A percentile compares a stretch with the other conserved stretches of the same genome.
Conservation (phyloP, 1,140 invertebrate genomes). For the Neodiprion pinetum region DNA sequence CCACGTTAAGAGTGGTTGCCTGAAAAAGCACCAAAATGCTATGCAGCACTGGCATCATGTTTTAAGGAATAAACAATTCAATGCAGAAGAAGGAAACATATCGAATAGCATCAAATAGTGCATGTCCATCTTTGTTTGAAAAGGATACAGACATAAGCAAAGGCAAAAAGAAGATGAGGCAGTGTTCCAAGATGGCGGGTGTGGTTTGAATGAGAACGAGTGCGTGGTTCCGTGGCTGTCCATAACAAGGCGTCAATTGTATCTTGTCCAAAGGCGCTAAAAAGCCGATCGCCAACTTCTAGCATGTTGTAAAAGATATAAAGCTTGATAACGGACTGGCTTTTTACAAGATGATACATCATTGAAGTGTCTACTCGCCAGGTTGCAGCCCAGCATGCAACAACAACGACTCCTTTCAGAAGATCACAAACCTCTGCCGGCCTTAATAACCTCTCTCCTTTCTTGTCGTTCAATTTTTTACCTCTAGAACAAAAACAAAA, state of each 20-base stretch:
- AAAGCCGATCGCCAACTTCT: conserved; percentile 94
- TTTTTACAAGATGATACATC: conserved; percentile 98
- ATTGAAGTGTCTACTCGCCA: conserved; percentile 96
- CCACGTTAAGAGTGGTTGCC: conserved; percentile 97
- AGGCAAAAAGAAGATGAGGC: conserved; percentile 87
- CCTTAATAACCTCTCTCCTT: conserved; percentile 68
- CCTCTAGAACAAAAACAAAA: conserved; percentile 36
- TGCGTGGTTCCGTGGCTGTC: conserved; percentile 94
- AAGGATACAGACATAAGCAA: conserved; percentile 96
- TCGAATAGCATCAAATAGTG: background rate
- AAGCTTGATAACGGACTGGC: conserved; percentile 97
- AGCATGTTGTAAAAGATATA: conserved; percentile 99
- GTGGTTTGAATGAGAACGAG: conserved; percentile 65
- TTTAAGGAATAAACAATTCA: conserved; percentile 15
- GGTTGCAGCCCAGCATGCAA: conserved; percentile 84
- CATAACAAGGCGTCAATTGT: conserved; percentile 96
- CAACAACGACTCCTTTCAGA: conserved; percentile 89
- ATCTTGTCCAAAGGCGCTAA: conserved; percentile 98
- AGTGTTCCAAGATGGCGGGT: conserved; percentile 86
- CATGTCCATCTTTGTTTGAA: conserved; percentile 39
- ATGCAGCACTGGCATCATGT: conserved; percentile 76
- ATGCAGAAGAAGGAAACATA: background rate
- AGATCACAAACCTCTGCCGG: conserved; percentile 97
- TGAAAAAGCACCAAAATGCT: conserved; percentile 91
- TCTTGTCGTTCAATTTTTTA: conserved; percentile 38